Conservation (phyloP, 2,113 vertebrate species). For the Ochotona princeps region DNA sequence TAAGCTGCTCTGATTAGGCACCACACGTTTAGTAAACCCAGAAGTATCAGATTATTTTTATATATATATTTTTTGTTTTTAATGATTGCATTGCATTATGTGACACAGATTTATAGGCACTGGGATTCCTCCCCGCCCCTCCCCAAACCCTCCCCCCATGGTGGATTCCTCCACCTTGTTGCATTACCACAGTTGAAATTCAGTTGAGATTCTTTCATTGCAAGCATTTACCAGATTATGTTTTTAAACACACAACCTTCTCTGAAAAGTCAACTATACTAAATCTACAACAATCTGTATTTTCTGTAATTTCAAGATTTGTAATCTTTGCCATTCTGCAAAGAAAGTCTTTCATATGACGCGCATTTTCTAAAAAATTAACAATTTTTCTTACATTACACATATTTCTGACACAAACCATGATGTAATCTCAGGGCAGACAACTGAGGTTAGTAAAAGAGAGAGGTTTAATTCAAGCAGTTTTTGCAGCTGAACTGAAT, state of each 20-base stretch:
- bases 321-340: not conserved
- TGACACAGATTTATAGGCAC: too few species aligned
- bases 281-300: not conserved
- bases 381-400: not conserved
- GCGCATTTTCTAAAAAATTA: not conserved
- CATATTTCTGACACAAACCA: not conserved
- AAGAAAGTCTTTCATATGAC: not conserved
- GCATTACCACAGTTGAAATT: too few species aligned
- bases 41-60: too few species aligned
- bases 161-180: too few species aligned
- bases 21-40: not conserved
- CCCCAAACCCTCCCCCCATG: too few species aligned
- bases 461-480: not conserved
- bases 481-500: not conserved
- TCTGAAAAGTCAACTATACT: not conserved
- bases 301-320: constrained; percentile 27
- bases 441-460: not conserved
- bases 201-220: too few species aligned
- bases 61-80: too few species aligned
- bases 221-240: not conserved
- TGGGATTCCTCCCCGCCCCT: too few species aligned
- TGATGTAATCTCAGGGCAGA: not conserved
- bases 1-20: not conserved
- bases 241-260: not conserved
- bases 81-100: too few species aligned